Base-by-base conservation (phyloP, 2,797 vertebrate genomes). In the Petrocephalus schoutedeni region DNA sequence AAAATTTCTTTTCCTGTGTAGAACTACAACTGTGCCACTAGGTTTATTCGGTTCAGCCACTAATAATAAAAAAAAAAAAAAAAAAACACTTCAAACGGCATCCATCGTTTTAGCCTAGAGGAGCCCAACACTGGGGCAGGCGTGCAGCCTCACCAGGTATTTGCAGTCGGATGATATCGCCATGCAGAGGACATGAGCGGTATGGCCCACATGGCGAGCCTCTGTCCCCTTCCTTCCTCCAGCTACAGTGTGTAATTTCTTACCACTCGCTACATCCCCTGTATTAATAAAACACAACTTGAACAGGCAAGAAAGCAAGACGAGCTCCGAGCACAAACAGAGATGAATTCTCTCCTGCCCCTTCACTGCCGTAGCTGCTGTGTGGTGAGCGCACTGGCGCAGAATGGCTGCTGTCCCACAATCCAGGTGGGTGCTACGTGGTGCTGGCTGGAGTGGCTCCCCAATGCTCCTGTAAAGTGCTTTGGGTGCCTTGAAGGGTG, bases 141-240 rank as follows among this genome's bases (percentile, higher is more conserved):
- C 54, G 51, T 12, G 82, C 45, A 23, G 45, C 41, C 96, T 59
- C 93, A 99, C 98, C 94, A 99, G 93, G 93, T 98, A 99, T 92
- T 97, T 99, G 89, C 97, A 96, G 32, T 99, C 98, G 0, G 98
- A 99, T 0, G 98, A 98, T 90, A 99, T 94, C 36, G 97, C 94
- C 97, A 99, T 98, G 90, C 97, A 98, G 86, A 99, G 94, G 49
- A 99, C 1, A 0, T 98, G 97, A 32, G 95, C 94, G 0, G 96
- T 96, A 9, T 99, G 98, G 41, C 98, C 97, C 0, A 96, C 89
- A 4, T 97, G 95, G 61, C 87, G 93, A 14, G 95, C 95, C 84
- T 97, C 96, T 0, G 94, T 94, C 0, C 96, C 97, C 86, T 98
- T 99, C 91, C 95, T 97, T 0, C 95, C 97, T 16, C 97, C 96